phyloP scores from a whole-genome alignment of 2,888 invertebrate species.

The Lagria hirta region DNA sequence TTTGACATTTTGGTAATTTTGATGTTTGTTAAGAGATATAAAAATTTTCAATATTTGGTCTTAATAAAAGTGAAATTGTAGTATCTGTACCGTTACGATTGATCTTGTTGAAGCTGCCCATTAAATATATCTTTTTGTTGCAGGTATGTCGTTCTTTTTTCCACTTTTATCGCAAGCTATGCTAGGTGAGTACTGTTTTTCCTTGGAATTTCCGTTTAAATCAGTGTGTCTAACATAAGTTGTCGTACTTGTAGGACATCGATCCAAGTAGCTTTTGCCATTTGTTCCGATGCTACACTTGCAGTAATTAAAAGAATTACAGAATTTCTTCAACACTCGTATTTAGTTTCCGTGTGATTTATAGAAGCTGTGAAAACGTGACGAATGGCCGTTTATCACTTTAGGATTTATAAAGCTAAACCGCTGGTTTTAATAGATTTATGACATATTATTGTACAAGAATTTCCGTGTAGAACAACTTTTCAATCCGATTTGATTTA shows the following conservation, averaged over 20 bases:
- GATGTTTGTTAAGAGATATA: too few relatives aligned
- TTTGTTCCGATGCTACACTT: slow-evolving; percentile 18
- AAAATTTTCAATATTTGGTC: too few relatives aligned
- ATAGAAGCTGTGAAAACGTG: slow-evolving; percentile 14
- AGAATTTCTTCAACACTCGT: slow-evolving; percentile 23
- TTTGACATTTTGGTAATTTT: too few relatives aligned
- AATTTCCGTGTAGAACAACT: slow-evolving; percentile 14
- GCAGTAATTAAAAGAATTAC: slow-evolving; percentile 24
- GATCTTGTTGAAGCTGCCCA: too few relatives aligned
- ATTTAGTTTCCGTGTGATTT: slow-evolving; percentile 18
- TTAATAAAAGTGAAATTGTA: too few relatives aligned
- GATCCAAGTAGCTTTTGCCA: slow-evolving; percentile 20
- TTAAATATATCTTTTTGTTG: slow-evolving; percentile 21
- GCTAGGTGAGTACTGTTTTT: slow-evolving; percentile 19
- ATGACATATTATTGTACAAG: slow-evolving; percentile 15
- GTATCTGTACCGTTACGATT: too few relatives aligned
- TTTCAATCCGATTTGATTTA: slow-evolving; percentile 15
- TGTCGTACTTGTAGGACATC: slow-evolving; percentile 14
- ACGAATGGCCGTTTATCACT: slow-evolving; percentile 13
- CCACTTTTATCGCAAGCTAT: slow-evolving; percentile 13
- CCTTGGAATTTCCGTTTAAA: slow-evolving; percentile 26
- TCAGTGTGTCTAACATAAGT: slow-evolving; percentile 21
- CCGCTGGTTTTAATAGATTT: slow-evolving; percentile 14
- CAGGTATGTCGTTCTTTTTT: slow-evolving; percentile 26
- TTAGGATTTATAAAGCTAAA: slow-evolving; percentile 16